phyloP scores from a whole-genome alignment of 1,140 invertebrate species.

The Arctopsyche grandis region DNA sequence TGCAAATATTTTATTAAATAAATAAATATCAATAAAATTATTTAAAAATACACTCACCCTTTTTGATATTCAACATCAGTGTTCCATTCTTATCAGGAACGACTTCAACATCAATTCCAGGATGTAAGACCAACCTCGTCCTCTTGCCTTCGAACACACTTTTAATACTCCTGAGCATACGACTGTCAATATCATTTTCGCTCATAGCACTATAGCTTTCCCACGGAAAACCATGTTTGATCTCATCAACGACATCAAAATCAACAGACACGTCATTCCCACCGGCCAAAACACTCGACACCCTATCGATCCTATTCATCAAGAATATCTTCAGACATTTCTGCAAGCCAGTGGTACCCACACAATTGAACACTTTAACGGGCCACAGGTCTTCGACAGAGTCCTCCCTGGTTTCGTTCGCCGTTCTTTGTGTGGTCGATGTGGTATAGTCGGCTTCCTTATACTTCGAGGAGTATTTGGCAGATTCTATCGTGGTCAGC shows the following conservation, averaged over 20 bases:
- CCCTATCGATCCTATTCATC: constrained; percentile 59
- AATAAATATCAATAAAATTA: too few species aligned
- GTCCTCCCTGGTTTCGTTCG: neutral
- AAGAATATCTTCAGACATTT: constrained; percentile 64
- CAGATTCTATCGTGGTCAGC: constrained; percentile 1
- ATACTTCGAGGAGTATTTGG: constrained; percentile 51
- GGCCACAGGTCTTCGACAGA: constrained; percentile 43
- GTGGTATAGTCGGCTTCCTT: constrained; percentile 32
- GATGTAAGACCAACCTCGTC: constrained; percentile 57
- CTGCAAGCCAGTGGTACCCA: constrained; percentile 56
- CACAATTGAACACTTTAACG: constrained; percentile 56
- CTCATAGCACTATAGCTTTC: constrained; percentile 57
- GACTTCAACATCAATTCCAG: constrained; percentile 58
- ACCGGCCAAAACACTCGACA: constrained; percentile 52
- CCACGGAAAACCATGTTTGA: constrained; percentile 59
- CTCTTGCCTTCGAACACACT: constrained; percentile 58
- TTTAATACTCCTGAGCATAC: constrained; percentile 58
- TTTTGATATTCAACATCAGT: constrained; percentile 59
- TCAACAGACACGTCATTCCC: constrained; percentile 53
- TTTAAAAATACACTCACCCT: too few species aligned
- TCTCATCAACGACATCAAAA: constrained; percentile 49
- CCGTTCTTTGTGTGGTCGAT: neutral
- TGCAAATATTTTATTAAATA: too few species aligned
- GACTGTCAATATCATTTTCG: constrained; percentile 58
- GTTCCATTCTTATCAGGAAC: constrained; percentile 58